Evolutionary conservation across 23 tunicate genomes (phyloP).

Genomic region (Halocynthia roretzi): DNA sequence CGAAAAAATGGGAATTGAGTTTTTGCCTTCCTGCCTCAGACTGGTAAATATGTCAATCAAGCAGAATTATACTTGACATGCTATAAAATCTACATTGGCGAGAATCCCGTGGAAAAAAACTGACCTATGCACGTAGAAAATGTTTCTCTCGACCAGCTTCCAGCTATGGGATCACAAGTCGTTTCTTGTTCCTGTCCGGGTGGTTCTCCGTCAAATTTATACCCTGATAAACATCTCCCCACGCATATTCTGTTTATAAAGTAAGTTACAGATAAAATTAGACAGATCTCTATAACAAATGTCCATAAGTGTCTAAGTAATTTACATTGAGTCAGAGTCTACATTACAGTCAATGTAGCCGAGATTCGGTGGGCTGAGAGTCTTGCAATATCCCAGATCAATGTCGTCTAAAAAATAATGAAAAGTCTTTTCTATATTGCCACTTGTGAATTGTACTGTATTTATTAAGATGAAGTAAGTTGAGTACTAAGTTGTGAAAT

Average conservation of each 20-base stretch:
- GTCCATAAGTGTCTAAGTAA: background rate
- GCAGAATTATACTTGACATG: too few species aligned
- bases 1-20: too few species aligned
- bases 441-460: background rate
- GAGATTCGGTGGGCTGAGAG: slow-evolving; percentile 36
- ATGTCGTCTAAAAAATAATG: slow-evolving; percentile 35
- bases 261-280: background rate
- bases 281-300: background rate
- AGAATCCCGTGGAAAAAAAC: background rate
- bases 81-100: too few species aligned
- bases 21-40: too few species aligned
- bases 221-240: slow-evolving; percentile 61
- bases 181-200: slow-evolving; percentile 47
- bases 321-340: slow-evolving; percentile 50
- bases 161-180: slow-evolving; percentile 42
- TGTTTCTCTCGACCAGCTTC: slow-evolving; percentile 49
- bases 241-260: slow-evolving; percentile 34
- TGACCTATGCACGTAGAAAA: slow-evolving; percentile 78
- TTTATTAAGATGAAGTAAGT: background rate
- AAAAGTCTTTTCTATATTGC: background rate
- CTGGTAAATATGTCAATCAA: too few species aligned
- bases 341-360: slow-evolving; percentile 53
- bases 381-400: slow-evolving; percentile 64
- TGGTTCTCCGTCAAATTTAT: slow-evolving; percentile 60
- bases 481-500: background rate